phyloP scores from a whole-genome alignment of 2,113 vertebrate species.

The Cyrtonyx montezumae region DNA sequence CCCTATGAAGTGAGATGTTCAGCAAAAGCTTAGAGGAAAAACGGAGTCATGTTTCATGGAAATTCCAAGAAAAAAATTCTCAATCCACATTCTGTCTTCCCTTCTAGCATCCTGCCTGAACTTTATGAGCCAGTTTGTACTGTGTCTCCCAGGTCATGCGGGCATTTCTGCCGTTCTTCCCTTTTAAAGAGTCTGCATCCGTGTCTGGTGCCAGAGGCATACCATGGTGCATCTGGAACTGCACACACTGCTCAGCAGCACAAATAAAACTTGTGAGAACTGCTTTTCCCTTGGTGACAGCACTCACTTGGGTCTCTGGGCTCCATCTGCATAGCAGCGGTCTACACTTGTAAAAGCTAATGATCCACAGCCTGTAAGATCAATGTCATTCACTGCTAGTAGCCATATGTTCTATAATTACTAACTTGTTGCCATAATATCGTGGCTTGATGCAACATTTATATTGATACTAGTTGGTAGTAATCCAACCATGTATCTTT shows the following conservation, averaged over 20 bases:
- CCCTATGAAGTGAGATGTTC: rapidly evolving
- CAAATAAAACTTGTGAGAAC: rapidly evolving
- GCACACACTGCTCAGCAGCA: background rate
- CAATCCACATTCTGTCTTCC: background rate
- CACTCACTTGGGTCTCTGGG: background rate
- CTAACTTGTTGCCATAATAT: background rate
- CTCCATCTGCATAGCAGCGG: background rate
- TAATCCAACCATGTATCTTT: background rate
- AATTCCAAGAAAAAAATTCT: background rate
- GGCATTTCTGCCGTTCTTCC: background rate
- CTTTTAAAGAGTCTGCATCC: background rate
- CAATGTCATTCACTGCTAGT: background rate
- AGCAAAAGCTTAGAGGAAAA: background rate
- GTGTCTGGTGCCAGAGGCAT: background rate
- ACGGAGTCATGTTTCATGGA: rapidly evolving
- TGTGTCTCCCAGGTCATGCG: background rate
- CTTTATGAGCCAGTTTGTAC: background rate
- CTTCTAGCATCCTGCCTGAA: background rate
- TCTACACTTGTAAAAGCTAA: no score
- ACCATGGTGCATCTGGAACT: background rate
- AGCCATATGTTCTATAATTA: background rate
- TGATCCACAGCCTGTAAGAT: background rate
- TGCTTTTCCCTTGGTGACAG: rapidly evolving
- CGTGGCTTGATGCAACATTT: background rate
- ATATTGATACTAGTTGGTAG: background rate